These are phyloP conservation scores for Standfussiana lucernea DNA, from an alignment of 2,888 invertebrate species.

Conservation along the genomic window DNA sequence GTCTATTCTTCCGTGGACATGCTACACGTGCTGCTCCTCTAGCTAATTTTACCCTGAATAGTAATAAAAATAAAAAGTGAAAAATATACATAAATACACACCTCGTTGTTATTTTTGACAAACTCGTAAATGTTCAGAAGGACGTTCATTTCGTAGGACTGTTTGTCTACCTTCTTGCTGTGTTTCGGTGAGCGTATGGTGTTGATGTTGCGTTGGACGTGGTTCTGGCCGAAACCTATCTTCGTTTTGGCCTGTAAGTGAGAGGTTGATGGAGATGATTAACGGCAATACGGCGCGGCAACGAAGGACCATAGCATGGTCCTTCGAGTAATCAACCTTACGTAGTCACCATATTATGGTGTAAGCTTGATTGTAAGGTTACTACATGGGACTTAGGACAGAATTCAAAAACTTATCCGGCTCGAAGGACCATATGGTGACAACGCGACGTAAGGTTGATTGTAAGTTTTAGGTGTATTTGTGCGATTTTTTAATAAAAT, in stretches of 20 bases:
- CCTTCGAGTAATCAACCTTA: too few relatives aligned
- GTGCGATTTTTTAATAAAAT: too few relatives aligned
- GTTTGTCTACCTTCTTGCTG: slow-evolving; percentile 34
- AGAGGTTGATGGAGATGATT: too few relatives aligned
- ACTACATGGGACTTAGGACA: not conserved
- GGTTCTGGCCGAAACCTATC: slow-evolving; percentile 68
- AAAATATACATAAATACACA: not conserved
- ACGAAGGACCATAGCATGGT: too few relatives aligned
- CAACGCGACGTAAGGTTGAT: not conserved
- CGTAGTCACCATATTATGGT: too few relatives aligned
- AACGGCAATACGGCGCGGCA: too few relatives aligned
- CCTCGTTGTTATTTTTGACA: slow-evolving; percentile 72
- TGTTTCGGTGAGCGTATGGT: not conserved
- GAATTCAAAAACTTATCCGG: not conserved
- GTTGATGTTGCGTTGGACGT: not conserved
- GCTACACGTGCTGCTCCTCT: not conserved
- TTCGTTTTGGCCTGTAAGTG: slow-evolving; percentile 67
- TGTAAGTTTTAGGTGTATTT: not conserved
- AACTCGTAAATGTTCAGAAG: slow-evolving; percentile 76
- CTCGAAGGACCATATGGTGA: not conserved
- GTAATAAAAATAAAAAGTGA: not conserved
- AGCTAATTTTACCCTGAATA: not conserved
- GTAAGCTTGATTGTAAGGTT: too few relatives aligned
- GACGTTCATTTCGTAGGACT: slow-evolving; percentile 71
- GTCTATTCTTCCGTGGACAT: too few relatives aligned